Percentiles rank a stretch among this genome's conserved stretches.
These are phyloP conservation scores for Dryomyza anilis DNA, from an alignment of 2,888 invertebrate species.

Conservation along the genomic window DNA sequence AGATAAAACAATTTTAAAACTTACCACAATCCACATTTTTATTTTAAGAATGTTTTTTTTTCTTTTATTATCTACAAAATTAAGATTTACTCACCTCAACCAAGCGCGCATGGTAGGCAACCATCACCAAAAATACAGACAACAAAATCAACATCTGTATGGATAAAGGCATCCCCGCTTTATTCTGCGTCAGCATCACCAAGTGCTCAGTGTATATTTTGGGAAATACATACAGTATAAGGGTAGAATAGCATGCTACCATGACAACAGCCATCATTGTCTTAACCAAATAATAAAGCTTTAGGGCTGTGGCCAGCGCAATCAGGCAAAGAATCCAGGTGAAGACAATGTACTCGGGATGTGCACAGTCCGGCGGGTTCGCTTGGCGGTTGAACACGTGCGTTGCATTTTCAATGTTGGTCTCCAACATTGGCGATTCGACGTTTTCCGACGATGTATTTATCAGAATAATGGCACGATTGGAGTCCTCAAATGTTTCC, in stretches of 20 bases:
- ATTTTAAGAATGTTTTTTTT: too few relatives aligned
- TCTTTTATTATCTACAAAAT: neutral
- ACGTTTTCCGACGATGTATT: constrained; percentile 5
- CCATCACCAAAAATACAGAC: constrained; percentile 81
- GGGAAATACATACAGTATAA: constrained; percentile 70
- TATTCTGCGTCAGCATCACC: constrained; percentile 51
- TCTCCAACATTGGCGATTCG: neutral
- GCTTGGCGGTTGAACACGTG: neutral
- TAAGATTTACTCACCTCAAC: constrained; percentile 75
- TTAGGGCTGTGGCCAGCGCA: constrained; percentile 88
- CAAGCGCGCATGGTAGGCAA: constrained; percentile 86
- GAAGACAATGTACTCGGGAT: constrained; percentile 89
- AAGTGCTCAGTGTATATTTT: constrained; percentile 60
- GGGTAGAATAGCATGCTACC: constrained; percentile 73
- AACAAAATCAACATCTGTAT: constrained; percentile 83
- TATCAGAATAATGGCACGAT: constrained; percentile 28
- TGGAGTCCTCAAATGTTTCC: constrained; percentile 42
- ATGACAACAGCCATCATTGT: constrained; percentile 77
- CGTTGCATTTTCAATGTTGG: too few relatives aligned
- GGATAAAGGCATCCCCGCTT: constrained; percentile 70
- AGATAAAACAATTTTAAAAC: too few relatives aligned
- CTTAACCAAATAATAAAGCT: constrained; percentile 86
- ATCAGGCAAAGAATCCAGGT: constrained; percentile 93
- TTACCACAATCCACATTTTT: too few relatives aligned
- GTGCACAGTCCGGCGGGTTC: constrained; percentile 63